Conservation (phyloP, 2,797 vertebrate genomes). For the Gymnothorax reevesii region DNA sequence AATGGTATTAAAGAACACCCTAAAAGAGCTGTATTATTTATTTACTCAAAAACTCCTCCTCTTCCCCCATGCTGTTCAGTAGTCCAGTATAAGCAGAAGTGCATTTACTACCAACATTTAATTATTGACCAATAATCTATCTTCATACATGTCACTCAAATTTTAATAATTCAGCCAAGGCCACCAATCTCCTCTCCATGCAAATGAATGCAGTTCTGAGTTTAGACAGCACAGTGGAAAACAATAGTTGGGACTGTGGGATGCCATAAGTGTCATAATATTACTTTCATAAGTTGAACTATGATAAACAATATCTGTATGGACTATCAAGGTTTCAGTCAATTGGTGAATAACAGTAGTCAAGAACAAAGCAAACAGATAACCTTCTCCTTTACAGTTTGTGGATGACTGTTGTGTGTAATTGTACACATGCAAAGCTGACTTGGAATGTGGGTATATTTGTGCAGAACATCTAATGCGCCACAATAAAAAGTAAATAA, state of each 20-base stretch:
- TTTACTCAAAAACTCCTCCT: slow-evolving; percentile 75
- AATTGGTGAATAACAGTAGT: neutral
- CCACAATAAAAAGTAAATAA: too few relatives aligned
- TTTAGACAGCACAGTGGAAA: slow-evolving; percentile 40
- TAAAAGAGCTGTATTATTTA: slow-evolving; percentile 85
- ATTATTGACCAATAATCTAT: slow-evolving; percentile 97
- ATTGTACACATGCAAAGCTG: neutral
- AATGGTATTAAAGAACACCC: slow-evolving; percentile 86
- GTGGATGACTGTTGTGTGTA: neutral
- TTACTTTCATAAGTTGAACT: neutral
- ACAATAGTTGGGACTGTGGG: slow-evolving; percentile 22
- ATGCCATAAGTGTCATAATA: slow-evolving; percentile 34
- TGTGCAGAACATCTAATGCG: too few relatives aligned
- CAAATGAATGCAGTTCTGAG: slow-evolving; percentile 18
- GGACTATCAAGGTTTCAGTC: neutral
- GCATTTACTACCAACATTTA: slow-evolving; percentile 83
- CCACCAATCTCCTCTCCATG: slow-evolving; percentile 32
- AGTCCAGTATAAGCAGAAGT: slow-evolving; percentile 86
- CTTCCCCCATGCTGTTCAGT: slow-evolving; percentile 83
- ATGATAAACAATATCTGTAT: neutral
- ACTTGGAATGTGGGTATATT: neutral
- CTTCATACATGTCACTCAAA: slow-evolving; percentile 92
- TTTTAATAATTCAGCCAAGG: slow-evolving; percentile 71
- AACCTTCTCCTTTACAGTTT: slow-evolving; percentile 1
- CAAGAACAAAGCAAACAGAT: slow-evolving; percentile 24